Evolutionary conservation across 1,140 invertebrate species (phyloP), one percentile per base, ranked within the genome.

Genomic region (Neoseiulus cucumeris): DNA sequence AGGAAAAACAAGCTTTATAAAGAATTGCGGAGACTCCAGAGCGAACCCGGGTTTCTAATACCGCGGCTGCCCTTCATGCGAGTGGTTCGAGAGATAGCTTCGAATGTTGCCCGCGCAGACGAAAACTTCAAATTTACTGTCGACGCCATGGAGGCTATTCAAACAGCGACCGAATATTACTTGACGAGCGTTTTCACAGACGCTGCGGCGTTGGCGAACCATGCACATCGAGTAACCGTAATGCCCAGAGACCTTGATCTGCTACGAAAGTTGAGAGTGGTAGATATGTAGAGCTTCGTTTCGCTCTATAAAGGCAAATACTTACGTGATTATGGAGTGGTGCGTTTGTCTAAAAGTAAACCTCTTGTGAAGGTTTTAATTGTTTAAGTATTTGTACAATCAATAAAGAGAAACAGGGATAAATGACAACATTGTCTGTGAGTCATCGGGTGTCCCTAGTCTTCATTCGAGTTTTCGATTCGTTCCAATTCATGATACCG

Each of bases 31-130:
- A 14, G 22, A 25, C 51, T 59, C 4, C 51, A 59, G 22, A 25
- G 14, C 51, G 1, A 25, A 1, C 14, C 51, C 14, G 33, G 33
- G 25, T 33, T 59, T 17, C 22, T 59, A 2, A 59, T 59, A 17
- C 51, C 51, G 51, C 51, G 51, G 14, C 51, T 59, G 25, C 51
- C 51, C 6, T 59, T 59, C 22, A 59, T 33, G 14, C 51, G 51
- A n/a, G 51, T 59, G 25, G 51, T 59, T 14, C 51, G 51, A 12
- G 51, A 59, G 51, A 17, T 59, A 12, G 33, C 51, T 25, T 33
- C 25, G 17, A 33, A 59, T 17, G 17, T 59, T 59, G 4, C 51
- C 9, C 14, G n/a, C 12, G 25, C 51, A 2, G 22, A 25, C 14
- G 22, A 12, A 20, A 33, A 33, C 14, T 59, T 59, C 22, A n/a